Evolutionary conservation across 2,888 invertebrate species (phyloP), one percentile per base, ranked within the genome.

Genomic region (Cataglyphis rosenhaueri): DNA sequence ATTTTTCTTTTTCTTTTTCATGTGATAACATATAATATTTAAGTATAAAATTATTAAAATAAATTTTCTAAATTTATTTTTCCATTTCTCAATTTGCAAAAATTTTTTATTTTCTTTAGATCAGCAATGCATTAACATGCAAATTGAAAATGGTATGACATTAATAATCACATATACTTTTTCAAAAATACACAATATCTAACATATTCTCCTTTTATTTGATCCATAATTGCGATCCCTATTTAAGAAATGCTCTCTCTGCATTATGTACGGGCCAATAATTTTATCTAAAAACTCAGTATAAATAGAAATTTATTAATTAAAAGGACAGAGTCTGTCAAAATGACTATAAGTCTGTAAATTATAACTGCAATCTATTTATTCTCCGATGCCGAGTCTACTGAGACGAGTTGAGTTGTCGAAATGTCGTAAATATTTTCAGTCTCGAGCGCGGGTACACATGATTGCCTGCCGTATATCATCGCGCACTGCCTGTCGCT

Each of bases 401-500:
- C 25, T 2, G n/a, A 52, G 71, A 55, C 68, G n/a, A 38, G 21
- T 55, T 29, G 41, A 38, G 15, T 25, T 32, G n/a, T 38, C 44
- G 29, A 65, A 48, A 25, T 38, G 55, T 68, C 55, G n/a, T 79
- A 73, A 57, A 71, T 38, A 76, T 59, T 59, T 78, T 73, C 78
- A 59, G 25, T 21, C 41, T 59, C 74, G 44, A 44, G 44, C 57
- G 52, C 32, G 41, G 71, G 21, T 71, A 25, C n/a, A 75, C 74
- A 29, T 41, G 68, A 66, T 75, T 76, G 59, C 79, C 21, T 3
- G 78, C n/a, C 44, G 18, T 79, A 52, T 79, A 81, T 82, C 66
- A 82, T 52, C 35, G 57, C 12, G 62, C 44, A 62, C 44, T 61
- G 73, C 59, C 18, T 66, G 71, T 78, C 64, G 65, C 32, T 55